Evolutionary conservation across 2,888 invertebrate genomes (phyloP), one percentile per base, ranked within the genome.

Genomic region (Ariolimax columbianus): DNA sequence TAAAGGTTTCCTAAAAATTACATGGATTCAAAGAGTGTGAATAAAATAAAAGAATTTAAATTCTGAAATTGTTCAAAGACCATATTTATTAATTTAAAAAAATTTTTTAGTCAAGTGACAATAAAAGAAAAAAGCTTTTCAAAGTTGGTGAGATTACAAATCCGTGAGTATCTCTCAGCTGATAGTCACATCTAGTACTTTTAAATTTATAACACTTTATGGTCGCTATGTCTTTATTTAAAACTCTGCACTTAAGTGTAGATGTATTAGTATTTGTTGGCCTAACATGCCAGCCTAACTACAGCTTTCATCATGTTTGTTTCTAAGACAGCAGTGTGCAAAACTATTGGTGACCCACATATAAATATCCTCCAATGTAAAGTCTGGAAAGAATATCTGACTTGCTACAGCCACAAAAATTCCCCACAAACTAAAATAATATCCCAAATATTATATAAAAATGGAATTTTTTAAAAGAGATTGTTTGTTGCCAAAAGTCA

Each of bases 281-380:
- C 23, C 47, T 47, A 23, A 43, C 30, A 47, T 43, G 47, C 23
- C 43, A 72, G 43, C 73, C 38, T 75, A 47, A 70, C 70, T 70
- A 70, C 36, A 70, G 70, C 47, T 75, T 75, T 75, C 40, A 23
- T 40, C 23, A 36, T 38, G 0, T 23, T 40, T 72, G 26, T 72
- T 23, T 75, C 4, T 75, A 70, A 75, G n/a, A n/a, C 17, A 30
- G 30, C 47, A 47, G 73, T 75, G 72, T 72, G 72, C 72, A 38
- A 23, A 72, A 72, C 38, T 72, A 70, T 23, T 72, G 38, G 38
- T 72, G 36, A 36, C 33, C 68, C 47, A 47, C 47, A 47, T 47
- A 11, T 47, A 47, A 47, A 47, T 11, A 47, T 47, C 47, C 47
- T 47, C 47, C 47, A 47, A 11, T 47, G 7, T 47, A 7, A 47